Conservation (phyloP, 2,113 vertebrate genomes). For the Glaucidium brasilianum region DNA sequence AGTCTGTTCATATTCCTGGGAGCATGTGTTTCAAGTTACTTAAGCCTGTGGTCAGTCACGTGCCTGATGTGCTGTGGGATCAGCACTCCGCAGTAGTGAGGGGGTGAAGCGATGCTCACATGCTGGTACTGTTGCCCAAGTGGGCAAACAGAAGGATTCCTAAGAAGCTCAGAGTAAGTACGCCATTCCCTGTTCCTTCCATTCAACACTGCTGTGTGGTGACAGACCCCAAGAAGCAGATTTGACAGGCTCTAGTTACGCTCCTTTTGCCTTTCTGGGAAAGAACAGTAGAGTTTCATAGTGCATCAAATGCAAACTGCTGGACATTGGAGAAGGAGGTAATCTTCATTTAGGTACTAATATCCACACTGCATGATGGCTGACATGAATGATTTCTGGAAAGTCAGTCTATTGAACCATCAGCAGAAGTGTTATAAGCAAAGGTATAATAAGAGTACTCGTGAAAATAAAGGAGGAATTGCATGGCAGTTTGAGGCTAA, state of each 20-base stretch:
- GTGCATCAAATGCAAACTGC: not conserved
- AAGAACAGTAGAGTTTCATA: not conserved
- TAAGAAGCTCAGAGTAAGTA: not conserved
- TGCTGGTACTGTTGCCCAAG: not conserved
- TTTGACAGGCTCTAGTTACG: not conserved
- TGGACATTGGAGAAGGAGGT: not conserved
- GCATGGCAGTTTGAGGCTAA: not conserved
- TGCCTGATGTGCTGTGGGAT: not conserved
- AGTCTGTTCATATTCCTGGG: not conserved
- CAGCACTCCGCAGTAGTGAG: fast-evolving
- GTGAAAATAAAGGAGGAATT: not conserved
- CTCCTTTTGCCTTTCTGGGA: not conserved
- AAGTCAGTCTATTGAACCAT: not conserved
- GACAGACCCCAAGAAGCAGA: not conserved
- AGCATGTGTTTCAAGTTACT: not conserved
- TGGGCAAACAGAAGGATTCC: not conserved
- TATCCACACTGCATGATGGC: not conserved
- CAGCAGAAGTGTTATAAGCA: not conserved
- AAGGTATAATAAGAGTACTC: not conserved
- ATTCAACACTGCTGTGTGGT: not conserved
- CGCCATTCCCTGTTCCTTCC: not conserved
- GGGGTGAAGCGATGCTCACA: fast-evolving
- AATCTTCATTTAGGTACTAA: not conserved
- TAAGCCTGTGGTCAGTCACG: fast-evolving
- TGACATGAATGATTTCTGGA: not conserved